A percentile compares a stretch with the other conserved stretches of the same genome.
phyloP scores from a whole-genome alignment of 2,888 invertebrate species.

The Caenorhabditis wallacei region DNA sequence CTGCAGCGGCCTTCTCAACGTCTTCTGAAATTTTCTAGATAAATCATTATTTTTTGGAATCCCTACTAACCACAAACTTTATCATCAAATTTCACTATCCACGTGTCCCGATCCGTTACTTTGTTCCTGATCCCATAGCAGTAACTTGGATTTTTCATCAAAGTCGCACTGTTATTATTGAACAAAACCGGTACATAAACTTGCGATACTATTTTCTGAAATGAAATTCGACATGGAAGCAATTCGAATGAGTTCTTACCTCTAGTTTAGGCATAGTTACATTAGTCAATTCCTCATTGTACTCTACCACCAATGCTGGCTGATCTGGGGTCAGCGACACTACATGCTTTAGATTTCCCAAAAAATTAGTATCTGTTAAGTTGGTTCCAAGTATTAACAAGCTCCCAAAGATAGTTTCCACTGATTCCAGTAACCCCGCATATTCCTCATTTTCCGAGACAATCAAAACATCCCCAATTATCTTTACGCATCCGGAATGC shows the following conservation, averaged over 20 bases:
- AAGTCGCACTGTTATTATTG: constrained; percentile 12
- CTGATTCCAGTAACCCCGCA: background rate
- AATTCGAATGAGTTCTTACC: background rate
- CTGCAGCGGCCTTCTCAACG: constrained; percentile 17
- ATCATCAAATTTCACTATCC: constrained; percentile 13
- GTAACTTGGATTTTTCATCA: background rate
- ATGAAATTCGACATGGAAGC: no score
- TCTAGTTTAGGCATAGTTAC: constrained; percentile 9
- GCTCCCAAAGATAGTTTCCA: constrained; percentile 16
- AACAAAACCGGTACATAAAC: background rate
- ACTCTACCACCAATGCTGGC: background rate
- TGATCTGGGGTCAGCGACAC: constrained; percentile 6
- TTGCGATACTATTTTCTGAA: constrained; percentile 8
- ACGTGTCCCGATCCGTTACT: background rate
- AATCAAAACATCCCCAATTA: constrained; percentile 8
- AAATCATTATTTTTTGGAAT: background rate
- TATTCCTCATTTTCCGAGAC: background rate
- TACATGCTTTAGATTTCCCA: constrained; percentile 8
- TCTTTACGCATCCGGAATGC: background rate
- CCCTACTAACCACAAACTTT: constrained; percentile 20
- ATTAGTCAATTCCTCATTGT: background rate
- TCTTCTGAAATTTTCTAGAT: constrained; percentile 16
- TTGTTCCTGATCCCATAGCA: constrained; percentile 2
- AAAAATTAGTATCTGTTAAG: constrained; percentile 2
- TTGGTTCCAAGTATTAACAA: constrained; percentile 9